Conservation (phyloP, 2,888 invertebrate species). For the Leucania comma region DNA sequence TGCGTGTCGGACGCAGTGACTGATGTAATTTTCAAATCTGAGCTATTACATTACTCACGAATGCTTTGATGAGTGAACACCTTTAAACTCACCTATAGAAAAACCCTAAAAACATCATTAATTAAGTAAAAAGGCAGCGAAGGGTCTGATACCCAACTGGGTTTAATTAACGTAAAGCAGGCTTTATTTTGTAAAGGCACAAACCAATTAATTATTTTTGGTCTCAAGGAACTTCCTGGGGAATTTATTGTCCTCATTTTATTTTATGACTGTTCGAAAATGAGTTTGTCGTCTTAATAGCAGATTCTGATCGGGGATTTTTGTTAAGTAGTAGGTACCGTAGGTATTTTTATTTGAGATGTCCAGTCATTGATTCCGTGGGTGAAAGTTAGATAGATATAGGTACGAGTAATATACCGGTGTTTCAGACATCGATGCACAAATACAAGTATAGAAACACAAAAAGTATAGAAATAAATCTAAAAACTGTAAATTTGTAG, state of each 20-base stretch:
- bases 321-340: slow-evolving; percentile 23
- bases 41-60: neutral
- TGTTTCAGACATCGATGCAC: too few relatives aligned
- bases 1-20: too few relatives aligned
- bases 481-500: too few relatives aligned
- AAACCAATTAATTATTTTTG: slow-evolving; percentile 74
- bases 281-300: slow-evolving; percentile 50
- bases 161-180: slow-evolving; percentile 71
- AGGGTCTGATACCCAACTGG: slow-evolving; percentile 62
- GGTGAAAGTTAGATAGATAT: too few relatives aligned
- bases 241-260: slow-evolving; percentile 65
- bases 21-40: neutral
- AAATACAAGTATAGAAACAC: too few relatives aligned
- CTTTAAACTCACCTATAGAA: slow-evolving; percentile 46
- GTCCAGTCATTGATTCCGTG: neutral
- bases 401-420: too few relatives aligned
- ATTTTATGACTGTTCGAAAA: slow-evolving; percentile 62
- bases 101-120: slow-evolving; percentile 71
- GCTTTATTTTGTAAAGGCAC: slow-evolving; percentile 72
- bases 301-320: slow-evolving; percentile 43
- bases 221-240: slow-evolving; percentile 64
- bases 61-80: neutral
- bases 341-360: slow-evolving; percentile 10
- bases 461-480: too few relatives aligned
- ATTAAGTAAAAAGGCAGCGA: slow-evolving; percentile 64